These are phyloP conservation scores for Lithosia quadra DNA, from an alignment of 2,888 invertebrate genomes.

Conservation along the genomic window DNA sequence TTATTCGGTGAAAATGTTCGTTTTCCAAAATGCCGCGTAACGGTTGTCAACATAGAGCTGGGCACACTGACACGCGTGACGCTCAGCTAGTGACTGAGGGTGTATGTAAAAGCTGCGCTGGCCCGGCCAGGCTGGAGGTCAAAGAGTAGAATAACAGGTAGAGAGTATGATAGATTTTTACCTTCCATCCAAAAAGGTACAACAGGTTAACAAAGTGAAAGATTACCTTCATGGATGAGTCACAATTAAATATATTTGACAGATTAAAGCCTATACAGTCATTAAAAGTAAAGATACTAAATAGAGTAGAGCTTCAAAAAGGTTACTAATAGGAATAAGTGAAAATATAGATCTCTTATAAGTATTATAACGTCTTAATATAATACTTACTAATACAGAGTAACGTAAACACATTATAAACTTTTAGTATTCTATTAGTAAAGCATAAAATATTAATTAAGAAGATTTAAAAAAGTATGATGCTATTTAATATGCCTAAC, in stretches of 20 bases:
- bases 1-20: constrained; percentile 55
- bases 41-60: constrained; percentile 29
- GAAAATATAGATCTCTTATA: background rate
- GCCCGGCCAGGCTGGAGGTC: constrained; percentile 78
- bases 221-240: background rate
- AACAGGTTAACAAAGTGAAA: background rate
- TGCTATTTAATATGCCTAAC: background rate
- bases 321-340: background rate
- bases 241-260: background rate
- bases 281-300: background rate
- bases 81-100: constrained; percentile 79
- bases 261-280: background rate
- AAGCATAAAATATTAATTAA: background rate
- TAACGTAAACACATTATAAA: background rate
- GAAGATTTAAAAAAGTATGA: background rate
- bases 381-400: background rate
- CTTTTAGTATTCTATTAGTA: background rate
- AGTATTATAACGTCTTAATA: background rate
- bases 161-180: constrained; percentile 34
- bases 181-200: constrained; percentile 20
- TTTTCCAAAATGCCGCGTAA: constrained; percentile 65
- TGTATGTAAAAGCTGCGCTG: constrained; percentile 73
- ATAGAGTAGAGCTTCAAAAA: too few relatives aligned
- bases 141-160: constrained; percentile 64
- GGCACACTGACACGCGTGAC: constrained; percentile 49